phyloP scores from a whole-genome alignment of 2,888 invertebrate genomes.

The Abrostola tripartita region DNA sequence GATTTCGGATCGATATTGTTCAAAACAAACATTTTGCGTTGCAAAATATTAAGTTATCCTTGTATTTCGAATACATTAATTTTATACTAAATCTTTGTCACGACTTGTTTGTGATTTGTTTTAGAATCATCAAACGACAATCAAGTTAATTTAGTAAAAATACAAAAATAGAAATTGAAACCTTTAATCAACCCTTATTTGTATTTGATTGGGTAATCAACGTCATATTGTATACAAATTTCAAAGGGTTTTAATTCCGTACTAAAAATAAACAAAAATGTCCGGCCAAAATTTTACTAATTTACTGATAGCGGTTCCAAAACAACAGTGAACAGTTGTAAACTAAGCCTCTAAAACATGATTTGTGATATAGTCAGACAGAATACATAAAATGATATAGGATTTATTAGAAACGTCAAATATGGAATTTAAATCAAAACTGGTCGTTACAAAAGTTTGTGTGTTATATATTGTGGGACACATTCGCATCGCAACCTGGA shows the following conservation, averaged over 20 bases:
- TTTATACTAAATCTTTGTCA: too few relatives aligned
- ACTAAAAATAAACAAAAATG: background rate
- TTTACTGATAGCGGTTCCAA: background rate
- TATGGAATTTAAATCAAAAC: slow-evolving; percentile 39
- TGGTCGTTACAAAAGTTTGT: slow-evolving; percentile 25
- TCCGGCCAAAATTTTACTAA: background rate
- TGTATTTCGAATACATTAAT: too few relatives aligned
- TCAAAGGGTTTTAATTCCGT: background rate
- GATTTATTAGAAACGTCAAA: slow-evolving; percentile 37
- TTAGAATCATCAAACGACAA: too few relatives aligned
- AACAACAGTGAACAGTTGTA: background rate
- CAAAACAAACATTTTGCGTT: too few relatives aligned
- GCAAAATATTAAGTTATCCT: too few relatives aligned
- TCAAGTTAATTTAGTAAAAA: too few relatives aligned
- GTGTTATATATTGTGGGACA: slow-evolving; percentile 37
- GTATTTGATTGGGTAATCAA: too few relatives aligned
- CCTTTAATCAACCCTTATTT: too few relatives aligned
- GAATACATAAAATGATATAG: slow-evolving; percentile 1
- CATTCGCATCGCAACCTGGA: slow-evolving; percentile 38
- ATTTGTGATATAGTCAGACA: slow-evolving; percentile 6
- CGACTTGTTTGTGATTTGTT: too few relatives aligned
- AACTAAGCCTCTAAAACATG: background rate
- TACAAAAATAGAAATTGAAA: too few relatives aligned
- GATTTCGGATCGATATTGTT: too few relatives aligned
- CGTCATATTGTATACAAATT: too few relatives aligned